Percentiles rank a stretch among this genome's conserved stretches.
These are phyloP conservation scores for Myiotriccus ornatus DNA, from an alignment of 2,797 vertebrate species.

Conservation along the genomic window DNA sequence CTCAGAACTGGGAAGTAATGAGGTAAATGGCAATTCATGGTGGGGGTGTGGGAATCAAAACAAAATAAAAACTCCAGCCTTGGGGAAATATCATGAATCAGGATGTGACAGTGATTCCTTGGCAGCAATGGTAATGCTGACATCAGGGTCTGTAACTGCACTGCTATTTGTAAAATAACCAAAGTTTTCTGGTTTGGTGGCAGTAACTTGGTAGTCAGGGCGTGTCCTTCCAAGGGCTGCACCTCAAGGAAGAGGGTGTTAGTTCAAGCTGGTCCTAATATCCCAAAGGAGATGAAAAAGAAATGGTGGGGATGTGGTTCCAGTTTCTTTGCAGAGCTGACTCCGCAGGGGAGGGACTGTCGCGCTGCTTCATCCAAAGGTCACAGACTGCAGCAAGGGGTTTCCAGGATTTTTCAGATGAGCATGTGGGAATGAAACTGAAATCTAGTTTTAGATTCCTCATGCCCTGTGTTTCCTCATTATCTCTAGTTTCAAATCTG, in stretches of 20 bases:
- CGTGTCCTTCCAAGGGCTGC: too few relatives aligned
- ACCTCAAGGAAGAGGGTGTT: background rate
- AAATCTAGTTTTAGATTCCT: background rate
- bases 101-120: too few relatives aligned
- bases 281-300: background rate
- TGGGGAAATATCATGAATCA: too few relatives aligned
- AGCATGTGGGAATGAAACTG: background rate
- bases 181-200: too few relatives aligned
- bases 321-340: background rate
- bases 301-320: background rate
- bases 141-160: too few relatives aligned
- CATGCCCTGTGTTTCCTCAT: fast-evolving
- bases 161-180: too few relatives aligned
- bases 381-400: background rate
- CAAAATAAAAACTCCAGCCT: too few relatives aligned
- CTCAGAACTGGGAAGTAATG: too few relatives aligned
- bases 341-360: background rate
- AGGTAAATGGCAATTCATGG: too few relatives aligned
- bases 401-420: background rate
- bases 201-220: too few relatives aligned
- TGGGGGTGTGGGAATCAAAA: too few relatives aligned
- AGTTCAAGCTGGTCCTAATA: background rate
- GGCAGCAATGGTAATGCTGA: too few relatives aligned
- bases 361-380: background rate
- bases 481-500: background rate